These are phyloP conservation scores for Alauda arvensis DNA, from an alignment of 2,797 vertebrate species.

Conservation along the genomic window DNA sequence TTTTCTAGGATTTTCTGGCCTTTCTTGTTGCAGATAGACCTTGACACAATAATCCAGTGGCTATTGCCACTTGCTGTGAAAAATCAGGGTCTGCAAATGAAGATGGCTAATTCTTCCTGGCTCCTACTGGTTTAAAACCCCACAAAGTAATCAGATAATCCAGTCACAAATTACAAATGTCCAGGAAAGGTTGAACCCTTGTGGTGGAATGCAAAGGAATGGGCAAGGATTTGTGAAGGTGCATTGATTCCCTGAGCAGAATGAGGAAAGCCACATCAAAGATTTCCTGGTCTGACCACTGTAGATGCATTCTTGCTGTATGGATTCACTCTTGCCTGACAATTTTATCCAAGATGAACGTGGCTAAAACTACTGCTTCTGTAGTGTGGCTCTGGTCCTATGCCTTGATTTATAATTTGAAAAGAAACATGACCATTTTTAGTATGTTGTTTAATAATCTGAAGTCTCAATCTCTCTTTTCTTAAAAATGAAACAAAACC, in stretches of 20 bases:
- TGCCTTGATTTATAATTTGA: not conserved
- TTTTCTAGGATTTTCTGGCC: not conserved
- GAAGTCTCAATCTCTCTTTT: not conserved
- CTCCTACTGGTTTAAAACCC: not conserved
- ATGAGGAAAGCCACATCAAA: not conserved
- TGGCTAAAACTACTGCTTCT: not conserved
- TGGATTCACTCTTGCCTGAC: not conserved
- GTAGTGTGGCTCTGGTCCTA: not conserved
- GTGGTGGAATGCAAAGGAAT: not conserved
- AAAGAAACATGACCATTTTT: not conserved
- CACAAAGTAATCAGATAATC: not conserved
- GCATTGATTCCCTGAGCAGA: not conserved
- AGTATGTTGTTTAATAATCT: not conserved
- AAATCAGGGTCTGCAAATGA: not conserved
- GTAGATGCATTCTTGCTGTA: not conserved
- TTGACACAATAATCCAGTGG: not conserved
- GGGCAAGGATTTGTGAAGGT: not conserved
- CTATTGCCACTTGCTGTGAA: not conserved
- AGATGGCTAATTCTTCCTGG: not conserved
- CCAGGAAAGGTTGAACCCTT: not conserved
- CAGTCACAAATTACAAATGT: not conserved
- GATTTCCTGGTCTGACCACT: not conserved
- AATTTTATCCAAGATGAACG: rapidly evolving
- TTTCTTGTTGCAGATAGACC: not conserved
- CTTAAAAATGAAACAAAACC: not conserved